Base-by-base conservation (phyloP, 2,888 invertebrate species). In the Drosophila picticornis region DNA sequence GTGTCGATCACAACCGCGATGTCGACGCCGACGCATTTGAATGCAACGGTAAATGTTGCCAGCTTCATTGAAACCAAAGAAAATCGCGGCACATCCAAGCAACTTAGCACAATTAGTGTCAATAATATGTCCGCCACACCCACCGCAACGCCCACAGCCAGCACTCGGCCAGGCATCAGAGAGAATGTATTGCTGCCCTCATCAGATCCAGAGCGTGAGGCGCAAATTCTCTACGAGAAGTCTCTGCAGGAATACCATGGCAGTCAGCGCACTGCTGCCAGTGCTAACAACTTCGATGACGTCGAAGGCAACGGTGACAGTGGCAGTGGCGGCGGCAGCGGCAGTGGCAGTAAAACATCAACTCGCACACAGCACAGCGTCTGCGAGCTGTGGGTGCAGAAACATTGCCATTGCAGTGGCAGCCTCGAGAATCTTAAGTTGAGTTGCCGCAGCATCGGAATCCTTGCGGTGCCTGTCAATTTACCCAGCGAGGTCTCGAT, bases 141-240 rank as follows among this genome's bases (percentile, higher is more conserved):
- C 59, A 78, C 76, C 4, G 50, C n/a, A 57, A 64, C 71, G 55
- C 56, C 83, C 58, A 70, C 72, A 43, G 22, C 63, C 27, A 63
- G 70, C 36, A 64, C 79, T 38, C 65, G 60, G 7, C 72, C 79
- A 59, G 86, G 90, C 68, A 90, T 92, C 69, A 89, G 93, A 55
- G 93, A 93, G 83, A 92, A 93, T 61, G 91, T 93, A 11, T 91
- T 93, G 87, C 81, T 93, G 60, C 91, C 93, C 40, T 92, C 92
- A 31, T 81, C 83, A 32, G 93, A 93, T 85, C 88, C 93, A 4
- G 93, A 93, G 79, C 90, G 91, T 10, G 93, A 93, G 78, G 93
- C 93, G 0, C 92, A 92, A 77, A 86, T 91, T 59, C 80, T 93
- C 2, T 93, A 93, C 77, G 93, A 93, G 75, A 92, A 93, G 75